Percentiles rank a stretch among this genome's conserved stretches.
These are phyloP conservation scores for Pollimyrus isidori DNA, from an alignment of 2,113 vertebrate genomes.

Conservation along the genomic window DNA sequence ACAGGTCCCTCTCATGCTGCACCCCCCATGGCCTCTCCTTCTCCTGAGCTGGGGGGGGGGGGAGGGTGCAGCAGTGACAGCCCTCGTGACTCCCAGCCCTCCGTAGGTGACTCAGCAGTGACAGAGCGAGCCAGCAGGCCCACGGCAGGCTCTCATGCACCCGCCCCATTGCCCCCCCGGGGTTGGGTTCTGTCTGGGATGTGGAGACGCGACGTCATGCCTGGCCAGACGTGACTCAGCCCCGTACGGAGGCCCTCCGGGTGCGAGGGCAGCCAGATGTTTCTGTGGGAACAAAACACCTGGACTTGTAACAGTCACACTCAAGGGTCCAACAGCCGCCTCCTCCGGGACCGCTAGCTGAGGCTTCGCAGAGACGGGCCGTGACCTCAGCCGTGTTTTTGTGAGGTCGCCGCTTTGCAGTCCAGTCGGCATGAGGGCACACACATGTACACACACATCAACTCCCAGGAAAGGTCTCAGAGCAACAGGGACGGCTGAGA, in stretches of 20 bases:
- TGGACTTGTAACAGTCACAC: background rate
- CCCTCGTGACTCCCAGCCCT: background rate
- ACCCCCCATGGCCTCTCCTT: background rate
- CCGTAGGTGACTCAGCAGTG: slow-evolving; percentile 9
- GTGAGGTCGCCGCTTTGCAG: background rate
- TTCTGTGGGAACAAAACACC: background rate
- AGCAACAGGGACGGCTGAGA: background rate
- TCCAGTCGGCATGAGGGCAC: background rate
- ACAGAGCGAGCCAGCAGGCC: background rate
- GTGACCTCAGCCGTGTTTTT: background rate
- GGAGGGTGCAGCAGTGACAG: background rate
- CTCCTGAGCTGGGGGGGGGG: background rate
- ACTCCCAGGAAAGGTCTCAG: background rate
- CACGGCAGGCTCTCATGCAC: background rate
- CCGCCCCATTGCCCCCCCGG: background rate
- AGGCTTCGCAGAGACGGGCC: background rate
- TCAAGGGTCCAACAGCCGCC: background rate
- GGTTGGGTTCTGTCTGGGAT: background rate
- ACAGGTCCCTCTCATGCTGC: background rate
- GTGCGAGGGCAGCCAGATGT: background rate
- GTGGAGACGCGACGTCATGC: background rate
- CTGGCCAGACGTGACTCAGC: background rate
- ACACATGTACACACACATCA: background rate
- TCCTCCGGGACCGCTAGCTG: background rate
- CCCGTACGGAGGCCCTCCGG: background rate